These are phyloP conservation scores for Himalopsyche kuldschensis DNA, from an alignment of 2,888 invertebrate genomes.

Conservation along the genomic window DNA sequence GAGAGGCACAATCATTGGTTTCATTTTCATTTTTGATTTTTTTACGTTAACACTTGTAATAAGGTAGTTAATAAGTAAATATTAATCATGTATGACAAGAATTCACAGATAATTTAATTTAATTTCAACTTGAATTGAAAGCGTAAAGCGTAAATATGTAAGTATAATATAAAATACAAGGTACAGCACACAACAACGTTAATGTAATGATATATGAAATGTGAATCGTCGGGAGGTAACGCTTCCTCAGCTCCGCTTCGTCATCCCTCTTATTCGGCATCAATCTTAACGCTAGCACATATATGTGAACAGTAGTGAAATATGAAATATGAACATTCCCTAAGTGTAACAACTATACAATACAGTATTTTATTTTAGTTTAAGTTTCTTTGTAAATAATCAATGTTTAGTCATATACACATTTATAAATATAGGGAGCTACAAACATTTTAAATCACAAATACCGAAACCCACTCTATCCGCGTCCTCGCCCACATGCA, in stretches of 20 bases:
- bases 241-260: neutral
- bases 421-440: conserved; percentile 38
- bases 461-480: conserved; percentile 35
- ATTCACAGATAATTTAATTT: conserved; percentile 38
- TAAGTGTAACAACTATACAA: conserved; percentile 36
- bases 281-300: conserved; percentile 15
- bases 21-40: conserved; percentile 22
- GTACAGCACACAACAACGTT: conserved; percentile 40
- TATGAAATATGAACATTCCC: conserved; percentile 25
- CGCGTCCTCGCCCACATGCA: conserved; percentile 9
- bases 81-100: conserved; percentile 37
- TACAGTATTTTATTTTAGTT: conserved; percentile 12
- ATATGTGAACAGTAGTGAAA: conserved; percentile 33
- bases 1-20: conserved; percentile 41
- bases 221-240: conserved; percentile 25
- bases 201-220: conserved; percentile 32
- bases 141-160: conserved; percentile 40
- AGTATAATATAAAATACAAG: conserved; percentile 39
- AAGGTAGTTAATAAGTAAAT: conserved; percentile 29
- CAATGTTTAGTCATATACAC: conserved; percentile 38
- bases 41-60: conserved; percentile 27
- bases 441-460: conserved; percentile 38
- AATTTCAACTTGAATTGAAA: conserved; percentile 40
- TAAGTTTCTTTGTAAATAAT: conserved; percentile 36
- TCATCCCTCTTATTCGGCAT: no score